phyloP scores from a whole-genome alignment of 2,113 vertebrate species.

The Lates calcarifer region DNA sequence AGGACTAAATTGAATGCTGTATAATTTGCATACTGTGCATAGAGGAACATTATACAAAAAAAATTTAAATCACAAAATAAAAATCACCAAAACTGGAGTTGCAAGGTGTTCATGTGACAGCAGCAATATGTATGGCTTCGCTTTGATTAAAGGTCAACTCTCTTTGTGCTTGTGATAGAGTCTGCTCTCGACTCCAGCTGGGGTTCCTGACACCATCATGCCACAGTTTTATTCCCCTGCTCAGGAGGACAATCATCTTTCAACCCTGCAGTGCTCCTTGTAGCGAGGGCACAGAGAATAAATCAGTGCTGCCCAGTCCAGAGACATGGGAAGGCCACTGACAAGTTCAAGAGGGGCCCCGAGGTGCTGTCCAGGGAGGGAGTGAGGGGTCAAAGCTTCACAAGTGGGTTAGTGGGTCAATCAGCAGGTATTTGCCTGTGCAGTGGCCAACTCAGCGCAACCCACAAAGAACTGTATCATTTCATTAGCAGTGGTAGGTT shows the following conservation, averaged over 20 bases:
- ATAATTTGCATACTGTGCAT: not conserved
- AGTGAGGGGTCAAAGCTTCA: constrained; percentile 40
- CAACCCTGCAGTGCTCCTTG: constrained; percentile 47
- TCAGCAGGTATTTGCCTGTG: not conserved
- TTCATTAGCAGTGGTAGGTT: not conserved
- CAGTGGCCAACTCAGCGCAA: not conserved
- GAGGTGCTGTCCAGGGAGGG: constrained; percentile 26
- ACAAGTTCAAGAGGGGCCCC: constrained; percentile 56
- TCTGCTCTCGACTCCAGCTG: constrained; percentile 44
- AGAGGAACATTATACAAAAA: not conserved
- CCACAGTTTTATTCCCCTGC: constrained; percentile 54
- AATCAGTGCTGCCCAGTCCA: constrained; percentile 53
- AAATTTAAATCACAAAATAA: not conserved
- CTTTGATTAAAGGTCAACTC: constrained; percentile 58
- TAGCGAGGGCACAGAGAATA: constrained; percentile 54
- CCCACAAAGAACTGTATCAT: not conserved
- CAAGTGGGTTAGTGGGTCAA: constrained; percentile 42
- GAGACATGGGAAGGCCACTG: constrained; percentile 45
- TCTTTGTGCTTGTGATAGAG: constrained; percentile 41
- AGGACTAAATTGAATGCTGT: not conserved
- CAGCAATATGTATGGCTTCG: constrained; percentile 23
- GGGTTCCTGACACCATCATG: constrained; percentile 58
- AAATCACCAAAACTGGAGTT: not conserved
- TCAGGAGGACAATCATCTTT: constrained; percentile 63
- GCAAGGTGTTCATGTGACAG: constrained; percentile 15